Base-by-base conservation (phyloP, 35 echinoderm and acorn worm species). In the Ptychodera flava region DNA sequence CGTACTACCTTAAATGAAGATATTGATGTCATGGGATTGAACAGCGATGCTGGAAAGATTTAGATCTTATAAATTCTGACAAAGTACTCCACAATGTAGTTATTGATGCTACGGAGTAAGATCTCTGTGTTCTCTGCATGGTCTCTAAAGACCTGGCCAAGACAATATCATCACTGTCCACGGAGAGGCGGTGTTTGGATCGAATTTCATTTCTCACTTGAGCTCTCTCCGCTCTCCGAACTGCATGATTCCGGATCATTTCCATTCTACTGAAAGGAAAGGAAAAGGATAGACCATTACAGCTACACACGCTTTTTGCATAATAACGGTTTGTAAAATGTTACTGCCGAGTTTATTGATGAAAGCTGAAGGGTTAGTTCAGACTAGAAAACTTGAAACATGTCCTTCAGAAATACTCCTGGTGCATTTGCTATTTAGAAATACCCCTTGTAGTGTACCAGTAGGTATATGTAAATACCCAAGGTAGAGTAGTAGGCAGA, bases 171-270 rank as follows among this genome's bases (percentile, higher is more conserved):
- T 64, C 45, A 12, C 45, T 6, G 6, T 22, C 22, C 22, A 6
- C 22, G 6, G 45, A 64, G 6, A 64, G 6, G 45, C 82, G 33
- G 37, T 83, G 37, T 83, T 83, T 83, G 1, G 1, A 33, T 83
- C 82, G 33, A 1, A 83, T 83, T 83, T 83, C 35, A 37, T 83
- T 36, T 36, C 82, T 1, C 28, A 27, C 1, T 83, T 14, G n/a
- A 28, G 82, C 33, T 36, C 82, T 83, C 37, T 83, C 82, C 30
- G 82, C 82, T 83, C 82, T 6, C 10, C 82, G 82, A 27, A 30
- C 37, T 83, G 82, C 35, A 12, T 83, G 82, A 12, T 36, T 83
- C 35, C 30, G n/a, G 34, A 36, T 35, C 10, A 34, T 36, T 83
- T 83, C 29, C 35, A 36, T 35, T 28, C 82, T 83, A 64, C 6